These are phyloP conservation scores for Coracias cyanogaster DNA, from an alignment of 2,797 vertebrate species.

Conservation along the genomic window DNA sequence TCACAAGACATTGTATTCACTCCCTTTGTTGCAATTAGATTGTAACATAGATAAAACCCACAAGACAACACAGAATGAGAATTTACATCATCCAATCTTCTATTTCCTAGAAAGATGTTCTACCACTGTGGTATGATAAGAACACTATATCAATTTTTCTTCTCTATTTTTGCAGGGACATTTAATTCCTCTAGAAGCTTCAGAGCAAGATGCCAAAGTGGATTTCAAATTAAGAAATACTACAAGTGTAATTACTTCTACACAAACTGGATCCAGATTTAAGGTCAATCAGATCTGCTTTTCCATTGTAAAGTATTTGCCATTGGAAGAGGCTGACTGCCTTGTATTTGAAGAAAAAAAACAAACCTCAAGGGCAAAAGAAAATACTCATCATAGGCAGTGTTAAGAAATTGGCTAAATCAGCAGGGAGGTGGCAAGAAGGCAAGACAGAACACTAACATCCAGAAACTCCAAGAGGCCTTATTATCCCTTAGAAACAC, in stretches of 20 bases:
- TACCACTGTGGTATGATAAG: background rate
- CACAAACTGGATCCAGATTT: background rate
- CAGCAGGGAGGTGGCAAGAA: background rate
- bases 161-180: background rate
- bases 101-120: background rate
- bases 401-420: background rate
- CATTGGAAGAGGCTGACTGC: background rate
- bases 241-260: background rate
- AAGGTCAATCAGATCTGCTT: background rate
- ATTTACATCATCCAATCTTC: background rate
- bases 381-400: background rate
- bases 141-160: background rate
- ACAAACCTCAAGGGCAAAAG: background rate
- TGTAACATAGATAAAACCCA: background rate
- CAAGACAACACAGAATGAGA: background rate
- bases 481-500: background rate
- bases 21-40: background rate
- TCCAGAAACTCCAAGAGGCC: background rate
- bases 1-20: background rate
- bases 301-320: background rate
- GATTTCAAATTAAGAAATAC: background rate
- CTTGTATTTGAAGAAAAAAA: background rate
- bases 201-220: background rate
- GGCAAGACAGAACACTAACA: background rate
- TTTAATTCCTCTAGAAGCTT: background rate